Evolutionary conservation across 2,888 invertebrate species (phyloP), one percentile per base, ranked within the genome.

Genomic region (Acronicta alni): DNA sequence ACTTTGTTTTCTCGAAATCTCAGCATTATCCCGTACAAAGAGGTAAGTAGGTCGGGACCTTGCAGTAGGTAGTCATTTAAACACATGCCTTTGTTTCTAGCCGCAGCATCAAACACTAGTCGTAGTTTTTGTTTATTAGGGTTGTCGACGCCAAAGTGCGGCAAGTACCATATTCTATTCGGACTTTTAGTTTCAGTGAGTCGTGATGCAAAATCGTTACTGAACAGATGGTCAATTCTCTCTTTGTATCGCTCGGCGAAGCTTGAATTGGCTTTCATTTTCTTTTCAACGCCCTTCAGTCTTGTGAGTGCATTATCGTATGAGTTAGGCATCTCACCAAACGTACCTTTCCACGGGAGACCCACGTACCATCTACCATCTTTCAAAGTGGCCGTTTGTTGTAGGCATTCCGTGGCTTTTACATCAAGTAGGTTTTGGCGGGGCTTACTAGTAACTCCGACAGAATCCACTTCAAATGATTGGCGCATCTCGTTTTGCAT

Each of bases 141-240:
- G 59, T 75, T 76, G 7, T 72, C 63, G 0, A 76, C 73, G 0
- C 67, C 75, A 35, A 78, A 80, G 44, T 78, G 77, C 0, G 79
- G 75, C 15, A 68, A 23, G 26, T 61, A 80, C 77, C 78, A 78
- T 1, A 55, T 72, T 15, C 26, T 65, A 8, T 15, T 14, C n/a
- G 66, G 51, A 2, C 9, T 15, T 14, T 15, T 44, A 12, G 14
- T 16, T 15, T 26, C 26, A 30, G 15, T 30, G 20, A 20, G 20
- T 44, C 30, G 30, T 12, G 15, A 26, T 16, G 44, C 44, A 12
- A 16, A 44, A 30, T 44, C 12, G 8, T 44, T 44, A n/a, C 4
- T 17, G 6, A 44, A 9, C 5, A 44, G 30, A 12, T 44, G 44
- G 10, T 44, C 16, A 5, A 44, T 44, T 30, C 26, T 26, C 16